A percentile compares a stretch with the other conserved stretches of the same genome.
phyloP scores from a whole-genome alignment of 2,888 invertebrate species.

The Epinotia brunnichana region DNA sequence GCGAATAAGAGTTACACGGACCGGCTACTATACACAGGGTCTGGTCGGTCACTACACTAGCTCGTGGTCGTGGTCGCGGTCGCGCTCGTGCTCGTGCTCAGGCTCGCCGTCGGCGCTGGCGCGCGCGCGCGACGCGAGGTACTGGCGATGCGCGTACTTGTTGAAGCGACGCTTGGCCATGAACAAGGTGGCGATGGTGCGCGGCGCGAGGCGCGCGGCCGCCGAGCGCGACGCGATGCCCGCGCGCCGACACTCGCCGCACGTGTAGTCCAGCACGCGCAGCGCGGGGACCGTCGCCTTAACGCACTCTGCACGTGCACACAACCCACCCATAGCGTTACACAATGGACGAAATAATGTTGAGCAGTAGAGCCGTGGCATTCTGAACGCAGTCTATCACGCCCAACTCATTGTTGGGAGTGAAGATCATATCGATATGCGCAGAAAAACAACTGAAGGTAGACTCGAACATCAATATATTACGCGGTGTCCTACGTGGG shows the following conservation, averaged over 20 bases:
- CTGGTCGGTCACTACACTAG: not conserved
- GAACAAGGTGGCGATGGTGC: slow-evolving; percentile 81
- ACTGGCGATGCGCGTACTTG: slow-evolving; percentile 82
- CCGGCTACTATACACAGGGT: slow-evolving; percentile 48
- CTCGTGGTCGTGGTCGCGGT: slow-evolving; percentile 16
- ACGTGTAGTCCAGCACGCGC: slow-evolving; percentile 80
- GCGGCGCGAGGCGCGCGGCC: slow-evolving; percentile 77
- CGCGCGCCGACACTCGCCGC: slow-evolving; percentile 79
- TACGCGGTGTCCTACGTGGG: too few species aligned
- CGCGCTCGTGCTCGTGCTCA: slow-evolving; percentile 41
- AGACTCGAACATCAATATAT: too few species aligned
- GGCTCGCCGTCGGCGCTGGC: slow-evolving; percentile 26
- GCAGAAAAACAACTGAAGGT: too few species aligned
- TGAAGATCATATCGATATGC: too few species aligned
- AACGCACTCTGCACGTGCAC: slow-evolving; percentile 82
- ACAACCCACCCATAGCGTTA: slow-evolving; percentile 20
- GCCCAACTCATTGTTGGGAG: too few species aligned
- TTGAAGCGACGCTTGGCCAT: slow-evolving; percentile 83
- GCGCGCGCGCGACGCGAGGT: slow-evolving; percentile 63
- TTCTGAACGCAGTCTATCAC: too few species aligned
- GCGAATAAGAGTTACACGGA: slow-evolving; percentile 70
- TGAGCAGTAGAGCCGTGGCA: not conserved
- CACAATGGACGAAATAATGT: not conserved
- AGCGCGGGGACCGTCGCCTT: slow-evolving; percentile 70
- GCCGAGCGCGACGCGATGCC: slow-evolving; percentile 80